These are phyloP conservation scores for Pristis pectinata DNA, from an alignment of 2,797 vertebrate genomes.

Conservation along the genomic window DNA sequence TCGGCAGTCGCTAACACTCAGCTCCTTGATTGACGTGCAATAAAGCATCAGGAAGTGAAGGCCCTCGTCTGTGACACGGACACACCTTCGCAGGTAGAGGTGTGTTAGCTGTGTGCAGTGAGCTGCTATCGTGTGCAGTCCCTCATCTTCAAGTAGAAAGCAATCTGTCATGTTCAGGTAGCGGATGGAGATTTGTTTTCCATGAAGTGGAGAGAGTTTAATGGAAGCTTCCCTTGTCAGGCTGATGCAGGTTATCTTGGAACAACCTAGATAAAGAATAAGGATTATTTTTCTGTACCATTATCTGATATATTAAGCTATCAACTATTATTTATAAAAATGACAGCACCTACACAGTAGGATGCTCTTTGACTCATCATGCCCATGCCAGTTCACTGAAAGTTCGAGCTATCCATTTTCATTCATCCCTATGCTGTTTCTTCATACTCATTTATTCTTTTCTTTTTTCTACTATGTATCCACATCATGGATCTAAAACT, in stretches of 20 bases:
- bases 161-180: constrained; percentile 98
- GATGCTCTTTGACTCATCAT: no score
- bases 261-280: constrained; percentile 69
- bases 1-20: constrained; percentile 93
- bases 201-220: constrained; percentile 82
- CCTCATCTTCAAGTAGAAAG: constrained; percentile 93
- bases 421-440: not conserved
- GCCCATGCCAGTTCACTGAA: not conserved
- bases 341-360: not conserved
- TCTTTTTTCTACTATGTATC: not conserved
- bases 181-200: constrained; percentile 93
- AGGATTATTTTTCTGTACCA: not conserved
- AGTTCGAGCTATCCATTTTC: not conserved
- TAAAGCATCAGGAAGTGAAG: constrained; percentile 87
- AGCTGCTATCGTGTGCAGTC: constrained; percentile 86
- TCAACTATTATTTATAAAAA: not conserved
- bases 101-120: constrained; percentile 95
- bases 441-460: no score
- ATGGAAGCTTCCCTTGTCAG: constrained; percentile 83
- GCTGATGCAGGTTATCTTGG: constrained; percentile 97
- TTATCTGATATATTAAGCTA: not conserved
- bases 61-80: constrained; percentile 85
- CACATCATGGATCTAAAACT: not conserved
- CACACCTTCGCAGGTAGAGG: constrained; percentile 87
- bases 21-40: constrained; percentile 80